Base-by-base conservation (phyloP, 92 coral and sea anemone species). In the Heliopora coerulea region DNA sequence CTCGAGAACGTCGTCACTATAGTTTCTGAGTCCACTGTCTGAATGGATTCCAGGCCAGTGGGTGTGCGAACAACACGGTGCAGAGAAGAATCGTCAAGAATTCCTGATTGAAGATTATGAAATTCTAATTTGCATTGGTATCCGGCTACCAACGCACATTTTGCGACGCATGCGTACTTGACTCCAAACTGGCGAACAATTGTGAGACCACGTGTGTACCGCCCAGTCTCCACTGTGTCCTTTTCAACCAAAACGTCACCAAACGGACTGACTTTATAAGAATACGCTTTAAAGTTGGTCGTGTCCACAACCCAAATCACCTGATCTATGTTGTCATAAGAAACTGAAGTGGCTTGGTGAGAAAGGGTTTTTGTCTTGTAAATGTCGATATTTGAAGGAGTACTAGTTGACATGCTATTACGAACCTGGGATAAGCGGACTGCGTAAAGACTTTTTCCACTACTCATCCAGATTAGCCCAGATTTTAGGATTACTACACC, bases 91-190 rank as follows among this genome's bases (percentile, higher is more conserved):
- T 93, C 95, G 58, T 86, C 85, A 0, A 88, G 78, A 63, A 69
- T 83, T 23, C 84, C 85, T 13, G 74, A 75, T 34, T 67, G 81
- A 9, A 88, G 40, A 52, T 77, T 81, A 65, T 93, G 98, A 54
- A 93, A 93, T 69, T 93, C 98, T 21, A 93, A 81, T 61, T 91
- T 93, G 40, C 98, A 93, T 59, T 93, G 98, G 66, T 42, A 93
- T 52, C 90, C 98, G 39, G 87, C 81, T 21, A 84, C 72, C 82
- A 91, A 64, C 1, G 89, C 93, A 64, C 98, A 93, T 80, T 88
- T 86, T 37, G 98, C 88, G 14, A 93, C 86, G 24, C 88, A 85
- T 17, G 82, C 98, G 78, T 90, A 90, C 49, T 80, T 85, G 3
- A 74, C 82, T 62, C 83, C 80, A 56, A 90, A 90, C 72, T 93